A percentile compares a stretch with the other conserved stretches of the same genome.
Conservation (phyloP, 1,140 invertebrate species). For the Nebria ingens region DNA sequence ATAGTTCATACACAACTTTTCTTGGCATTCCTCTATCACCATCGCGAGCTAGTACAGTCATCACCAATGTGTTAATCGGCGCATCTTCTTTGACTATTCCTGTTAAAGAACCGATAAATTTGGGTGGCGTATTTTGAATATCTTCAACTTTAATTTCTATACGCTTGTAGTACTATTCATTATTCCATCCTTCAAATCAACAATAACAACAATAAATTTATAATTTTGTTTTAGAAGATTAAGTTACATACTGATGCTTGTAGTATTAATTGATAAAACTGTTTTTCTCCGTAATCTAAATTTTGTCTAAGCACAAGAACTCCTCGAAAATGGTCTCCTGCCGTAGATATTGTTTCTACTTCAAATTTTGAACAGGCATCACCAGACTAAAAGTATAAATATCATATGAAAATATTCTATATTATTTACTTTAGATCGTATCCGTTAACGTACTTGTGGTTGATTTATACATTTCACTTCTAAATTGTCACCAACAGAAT, state of each 20-base stretch:
- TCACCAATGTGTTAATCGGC: slow-evolving; percentile 70
- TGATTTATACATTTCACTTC: slow-evolving; percentile 56
- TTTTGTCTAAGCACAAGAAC: slow-evolving; percentile 51
- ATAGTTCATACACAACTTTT: slow-evolving; percentile 63
- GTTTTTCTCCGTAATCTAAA: slow-evolving; percentile 60
- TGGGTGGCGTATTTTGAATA: slow-evolving; percentile 71
- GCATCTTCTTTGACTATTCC: slow-evolving; percentile 75
- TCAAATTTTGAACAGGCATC: slow-evolving; percentile 61
- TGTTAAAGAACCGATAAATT: slow-evolving; percentile 68
- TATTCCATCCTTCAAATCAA: slow-evolving; percentile 64
- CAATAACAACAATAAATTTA: too few species aligned
- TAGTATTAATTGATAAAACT: slow-evolving; percentile 61
- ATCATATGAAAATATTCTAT: background rate
- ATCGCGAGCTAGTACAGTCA: slow-evolving; percentile 69
- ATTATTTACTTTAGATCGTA: too few species aligned
- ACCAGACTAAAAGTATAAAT: slow-evolving; percentile 44
- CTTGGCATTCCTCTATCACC: slow-evolving; percentile 71
- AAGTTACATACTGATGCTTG: slow-evolving; percentile 51
- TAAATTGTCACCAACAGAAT: slow-evolving; percentile 67
- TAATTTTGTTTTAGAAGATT: too few species aligned
- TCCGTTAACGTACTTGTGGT: slow-evolving; percentile 1
- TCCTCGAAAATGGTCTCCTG: slow-evolving; percentile 50
- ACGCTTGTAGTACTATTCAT: slow-evolving; percentile 61
- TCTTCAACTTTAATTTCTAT: slow-evolving; percentile 64
- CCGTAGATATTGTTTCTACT: slow-evolving; percentile 50